Evolutionary conservation across 2,888 invertebrate genomes (phyloP).

Genomic region (Callinectes sapidus): DNA sequence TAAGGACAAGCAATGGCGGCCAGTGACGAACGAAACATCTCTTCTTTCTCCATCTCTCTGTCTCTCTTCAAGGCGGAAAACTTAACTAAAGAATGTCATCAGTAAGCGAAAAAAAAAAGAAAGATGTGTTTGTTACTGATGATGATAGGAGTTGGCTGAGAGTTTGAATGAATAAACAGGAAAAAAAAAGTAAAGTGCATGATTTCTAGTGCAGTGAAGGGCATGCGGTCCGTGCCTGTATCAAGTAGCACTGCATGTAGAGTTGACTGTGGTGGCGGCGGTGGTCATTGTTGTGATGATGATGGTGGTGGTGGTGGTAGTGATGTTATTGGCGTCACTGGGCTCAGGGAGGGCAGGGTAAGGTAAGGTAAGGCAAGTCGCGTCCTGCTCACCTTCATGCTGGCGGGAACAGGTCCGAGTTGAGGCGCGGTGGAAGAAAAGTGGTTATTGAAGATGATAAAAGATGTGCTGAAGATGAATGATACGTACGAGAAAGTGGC

Average conservation of each 20-base stretch:
- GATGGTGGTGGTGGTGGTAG: not conserved
- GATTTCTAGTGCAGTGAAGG: not conserved
- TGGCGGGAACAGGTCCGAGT: conserved; percentile 20
- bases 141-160: too few relatives aligned
- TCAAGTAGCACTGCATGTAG: not conserved
- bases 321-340: not conserved
- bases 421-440: not conserved
- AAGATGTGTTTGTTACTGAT: not conserved
- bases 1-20: not conserved
- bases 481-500: conserved; percentile 8
- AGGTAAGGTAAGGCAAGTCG: not conserved
- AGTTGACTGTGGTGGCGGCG: not conserved
- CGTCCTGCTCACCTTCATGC: conserved; percentile 28
- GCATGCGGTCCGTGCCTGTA: not conserved
- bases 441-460: conserved; percentile 31
- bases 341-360: not conserved
- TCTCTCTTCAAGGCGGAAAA: not conserved
- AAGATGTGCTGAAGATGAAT: conserved; percentile 29
- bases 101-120: not conserved
- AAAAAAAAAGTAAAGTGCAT: not conserved
- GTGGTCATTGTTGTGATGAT: not conserved
- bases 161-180: not conserved
- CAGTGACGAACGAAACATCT: not conserved
- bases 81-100: not conserved
- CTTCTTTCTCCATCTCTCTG: too few relatives aligned